Evolutionary conservation across 2,113 vertebrate species (phyloP).

Genomic region (Elgaria multicarinata): DNA sequence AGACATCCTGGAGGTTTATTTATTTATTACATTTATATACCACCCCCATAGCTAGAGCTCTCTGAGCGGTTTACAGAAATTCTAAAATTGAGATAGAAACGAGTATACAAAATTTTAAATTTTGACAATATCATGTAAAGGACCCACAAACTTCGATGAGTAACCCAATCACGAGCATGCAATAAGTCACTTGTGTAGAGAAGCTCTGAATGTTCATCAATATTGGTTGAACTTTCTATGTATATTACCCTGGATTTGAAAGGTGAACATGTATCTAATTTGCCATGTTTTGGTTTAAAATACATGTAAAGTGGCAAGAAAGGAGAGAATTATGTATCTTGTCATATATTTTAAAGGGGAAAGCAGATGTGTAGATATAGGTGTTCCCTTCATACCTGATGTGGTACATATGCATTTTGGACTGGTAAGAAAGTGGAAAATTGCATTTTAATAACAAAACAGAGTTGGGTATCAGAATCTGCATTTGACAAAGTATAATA

Average conservation of each 20-base stretch:
- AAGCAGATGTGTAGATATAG: neutral
- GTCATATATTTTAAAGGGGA: neutral
- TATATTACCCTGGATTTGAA: neutral
- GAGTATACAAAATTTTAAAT: too few species aligned
- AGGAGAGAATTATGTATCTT: neutral
- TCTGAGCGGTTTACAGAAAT: too few species aligned
- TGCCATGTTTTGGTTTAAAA: neutral
- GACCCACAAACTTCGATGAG: too few species aligned
- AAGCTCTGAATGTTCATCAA: too few species aligned
- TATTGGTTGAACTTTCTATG: neutral
- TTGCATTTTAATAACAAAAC: neutral
- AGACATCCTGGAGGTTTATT: too few species aligned
- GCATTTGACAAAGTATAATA: neutral
- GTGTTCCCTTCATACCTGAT: neutral
- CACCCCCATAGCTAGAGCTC: too few species aligned
- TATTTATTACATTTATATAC: too few species aligned
- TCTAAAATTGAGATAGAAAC: too few species aligned
- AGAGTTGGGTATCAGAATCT: neutral
- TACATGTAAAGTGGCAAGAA: neutral
- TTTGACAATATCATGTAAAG: too few species aligned
- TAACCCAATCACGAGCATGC: too few species aligned
- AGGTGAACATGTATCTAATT: neutral
- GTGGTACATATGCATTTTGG: neutral
- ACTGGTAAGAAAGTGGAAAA: neutral
- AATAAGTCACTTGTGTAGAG: too few species aligned